These are phyloP conservation scores for Theonella swinhoei DNA, from an alignment of 37 sponge, comb jelly and placozoan species.

Conservation along the genomic window DNA sequence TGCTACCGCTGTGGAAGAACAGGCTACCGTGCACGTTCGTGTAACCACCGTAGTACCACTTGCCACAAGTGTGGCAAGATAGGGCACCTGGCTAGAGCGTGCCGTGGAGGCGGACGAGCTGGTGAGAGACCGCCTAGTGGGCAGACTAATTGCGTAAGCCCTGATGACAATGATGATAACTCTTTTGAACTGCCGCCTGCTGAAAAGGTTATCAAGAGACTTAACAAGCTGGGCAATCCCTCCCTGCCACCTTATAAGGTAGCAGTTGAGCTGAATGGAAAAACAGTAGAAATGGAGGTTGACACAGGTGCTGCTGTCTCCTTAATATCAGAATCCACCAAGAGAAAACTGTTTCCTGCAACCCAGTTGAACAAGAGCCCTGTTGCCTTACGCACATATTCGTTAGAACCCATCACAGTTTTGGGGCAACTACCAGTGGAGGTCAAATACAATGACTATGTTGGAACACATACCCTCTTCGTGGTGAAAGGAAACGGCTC, in stretches of 20 bases:
- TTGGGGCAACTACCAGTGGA: background rate
- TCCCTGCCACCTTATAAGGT: no score
- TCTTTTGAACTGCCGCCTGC: no score
- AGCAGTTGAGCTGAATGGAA: no score
- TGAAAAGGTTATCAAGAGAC: no score
- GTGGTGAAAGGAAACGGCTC: constrained; percentile 19
- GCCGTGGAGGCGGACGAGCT: no score
- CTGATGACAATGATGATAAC: no score
- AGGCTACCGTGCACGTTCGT: background rate
- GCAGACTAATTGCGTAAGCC: no score
- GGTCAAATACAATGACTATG: constrained; percentile 1
- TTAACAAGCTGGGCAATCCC: no score
- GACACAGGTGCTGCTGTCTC: constrained; percentile 21
- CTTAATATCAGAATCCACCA: background rate
- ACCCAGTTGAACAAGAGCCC: background rate
- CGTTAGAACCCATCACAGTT: constrained; percentile 14
- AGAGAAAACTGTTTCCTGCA: constrained; percentile 6
- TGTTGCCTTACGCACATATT: background rate
- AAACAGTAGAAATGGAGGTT: background rate
- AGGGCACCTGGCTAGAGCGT: constrained; percentile 4
- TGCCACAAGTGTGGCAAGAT: constrained; percentile 1
- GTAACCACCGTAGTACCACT: background rate
- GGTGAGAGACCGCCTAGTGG: no score
- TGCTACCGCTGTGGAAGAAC: background rate
- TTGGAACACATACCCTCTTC: background rate